Evolutionary conservation across 1,140 invertebrate genomes (phyloP), one percentile per base, ranked within the genome.

Genomic region (Cheumatopsyche charites): DNA sequence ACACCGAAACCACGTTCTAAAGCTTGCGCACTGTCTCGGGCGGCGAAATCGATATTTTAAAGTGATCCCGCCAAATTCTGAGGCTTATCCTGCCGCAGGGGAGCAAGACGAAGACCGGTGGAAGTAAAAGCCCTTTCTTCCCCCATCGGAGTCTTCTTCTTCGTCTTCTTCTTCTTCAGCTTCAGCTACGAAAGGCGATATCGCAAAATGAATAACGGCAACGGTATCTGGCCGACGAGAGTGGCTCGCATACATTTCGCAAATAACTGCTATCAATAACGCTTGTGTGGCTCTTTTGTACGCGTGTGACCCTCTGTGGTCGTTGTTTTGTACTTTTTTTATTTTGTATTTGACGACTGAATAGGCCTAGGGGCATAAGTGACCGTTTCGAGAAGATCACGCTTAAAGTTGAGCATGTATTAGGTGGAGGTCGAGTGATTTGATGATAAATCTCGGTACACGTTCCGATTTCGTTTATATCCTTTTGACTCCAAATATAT

Each of bases 181-280:
- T n/a, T n/a, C n/a, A n/a, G n/a, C n/a, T n/a, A n/a, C n/a, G n/a
- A n/a, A n/a, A n/a, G n/a, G n/a, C n/a, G n/a, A n/a, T n/a, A n/a
- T n/a, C n/a, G n/a, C n/a, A 23, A 58, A 58, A 58, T 58, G 55
- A 58, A 58, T 58, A 58, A 58, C 55, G 55, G 25, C 55, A 15
- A 7, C 55, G 17, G 23, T 58, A 58, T 58, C 55, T 58, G 17
- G 3, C 55, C 19, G 12, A 36, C 3, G 29, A 26, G 23, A 25
- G 25, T 11, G 21, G 19, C 55, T 58, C 55, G 23, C 55, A 58
- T 58, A 58, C 21, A 25, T 58, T 58, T 58, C 55, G 23, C 55
- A 58, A 58, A 58, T 58, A 58, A 58, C 55, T 23, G 13, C 55
- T 58, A 58, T 58, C 55, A 58, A 58, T 58, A 58, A 58, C 55